phyloP scores from a whole-genome alignment of 2,797 vertebrate genomes.

The Sphenopsis melanotis region DNA sequence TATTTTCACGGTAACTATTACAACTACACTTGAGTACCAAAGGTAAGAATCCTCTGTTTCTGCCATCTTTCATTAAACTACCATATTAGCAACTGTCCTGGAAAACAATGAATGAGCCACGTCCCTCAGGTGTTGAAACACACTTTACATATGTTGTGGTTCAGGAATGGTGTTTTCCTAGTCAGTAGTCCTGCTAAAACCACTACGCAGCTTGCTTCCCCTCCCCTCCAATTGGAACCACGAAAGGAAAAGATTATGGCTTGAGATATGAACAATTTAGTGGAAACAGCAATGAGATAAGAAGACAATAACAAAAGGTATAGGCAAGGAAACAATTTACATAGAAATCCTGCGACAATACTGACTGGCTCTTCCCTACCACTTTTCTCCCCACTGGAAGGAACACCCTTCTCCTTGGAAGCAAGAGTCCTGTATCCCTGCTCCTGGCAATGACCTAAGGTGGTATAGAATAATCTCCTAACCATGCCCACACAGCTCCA shows the following conservation, averaged over 20 bases:
- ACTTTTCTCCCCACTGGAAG: neutral
- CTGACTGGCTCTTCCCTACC: neutral
- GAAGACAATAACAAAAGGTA: neutral
- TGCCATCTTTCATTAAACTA: neutral
- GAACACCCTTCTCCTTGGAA: neutral
- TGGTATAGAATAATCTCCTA: neutral
- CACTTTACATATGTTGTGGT: neutral
- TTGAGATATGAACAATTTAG: neutral
- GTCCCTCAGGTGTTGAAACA: neutral
- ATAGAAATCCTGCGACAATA: neutral
- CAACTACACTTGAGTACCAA: neutral
- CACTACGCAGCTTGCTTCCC: neutral
- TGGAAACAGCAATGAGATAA: neutral
- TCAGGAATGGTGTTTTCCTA: neutral
- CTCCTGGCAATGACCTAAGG: neutral
- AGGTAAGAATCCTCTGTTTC: neutral
- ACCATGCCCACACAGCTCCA: neutral
- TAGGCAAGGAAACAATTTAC: neutral
- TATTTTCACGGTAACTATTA: neutral
- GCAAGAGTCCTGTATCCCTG: neutral
- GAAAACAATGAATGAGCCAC: neutral
- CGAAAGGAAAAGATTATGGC: neutral
- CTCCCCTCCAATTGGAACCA: neutral
- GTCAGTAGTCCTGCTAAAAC: neutral
- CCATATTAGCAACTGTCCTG: neutral